Evolutionary conservation across 2,797 vertebrate genomes (phyloP).

Genomic region (Aulostomus chinensis): DNA sequence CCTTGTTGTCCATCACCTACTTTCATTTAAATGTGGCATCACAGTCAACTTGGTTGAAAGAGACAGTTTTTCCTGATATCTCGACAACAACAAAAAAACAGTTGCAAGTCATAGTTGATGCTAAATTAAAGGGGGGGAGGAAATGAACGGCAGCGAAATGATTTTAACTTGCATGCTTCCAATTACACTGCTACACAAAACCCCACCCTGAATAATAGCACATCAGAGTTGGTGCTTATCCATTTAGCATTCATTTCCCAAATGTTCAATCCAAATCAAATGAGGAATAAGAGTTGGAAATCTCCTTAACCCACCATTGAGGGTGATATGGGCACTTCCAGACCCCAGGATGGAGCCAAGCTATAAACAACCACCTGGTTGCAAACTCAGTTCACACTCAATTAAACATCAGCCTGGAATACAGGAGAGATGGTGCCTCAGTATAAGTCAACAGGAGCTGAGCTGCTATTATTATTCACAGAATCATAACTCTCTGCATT

Average conservation of each 20-base stretch:
- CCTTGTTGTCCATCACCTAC: too few species aligned
- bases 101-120: too few species aligned
- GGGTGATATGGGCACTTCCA: conserved; percentile 49
- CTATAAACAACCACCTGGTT: conserved; percentile 68
- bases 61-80: too few species aligned
- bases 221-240: conserved; percentile 50
- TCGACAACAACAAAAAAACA: too few species aligned
- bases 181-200: too few species aligned
- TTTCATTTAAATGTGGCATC: too few species aligned
- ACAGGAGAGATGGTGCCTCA: conserved; percentile 6
- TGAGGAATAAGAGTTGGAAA: conserved; percentile 62
- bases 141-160: too few species aligned
- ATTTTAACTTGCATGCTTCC: too few species aligned
- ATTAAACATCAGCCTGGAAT: conserved; percentile 61
- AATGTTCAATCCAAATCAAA: conserved; percentile 73
- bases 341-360: conserved; percentile 44
- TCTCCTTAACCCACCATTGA: conserved; percentile 53
- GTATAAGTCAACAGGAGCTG: too few species aligned
- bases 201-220: too few species aligned
- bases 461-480: conserved; percentile 55
- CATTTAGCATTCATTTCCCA: conserved; percentile 58
- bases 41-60: too few species aligned
- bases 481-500: conserved; percentile 57
- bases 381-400: conserved; percentile 62
- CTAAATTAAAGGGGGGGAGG: too few species aligned